These are phyloP conservation scores for Drosophila mayri DNA, from an alignment of 1,140 invertebrate species.

Conservation along the genomic window DNA sequence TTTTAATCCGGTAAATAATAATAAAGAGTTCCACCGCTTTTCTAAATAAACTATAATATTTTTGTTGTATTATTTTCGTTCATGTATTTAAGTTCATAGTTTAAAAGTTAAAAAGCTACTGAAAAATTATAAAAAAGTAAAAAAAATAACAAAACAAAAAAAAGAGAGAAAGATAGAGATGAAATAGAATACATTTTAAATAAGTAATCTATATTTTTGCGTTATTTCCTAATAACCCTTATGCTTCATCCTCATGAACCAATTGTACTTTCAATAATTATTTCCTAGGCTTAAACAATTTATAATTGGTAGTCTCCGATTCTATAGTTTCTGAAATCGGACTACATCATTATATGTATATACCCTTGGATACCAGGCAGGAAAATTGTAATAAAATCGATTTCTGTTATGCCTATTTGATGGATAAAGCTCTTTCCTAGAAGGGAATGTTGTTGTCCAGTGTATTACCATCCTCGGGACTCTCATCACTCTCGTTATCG, in stretches of 20 bases:
- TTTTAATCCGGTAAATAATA: not conserved
- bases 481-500: slow-evolving; percentile 58
- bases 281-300: not conserved
- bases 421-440: not conserved
- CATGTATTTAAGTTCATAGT: not conserved
- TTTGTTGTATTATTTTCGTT: not conserved
- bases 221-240: too few relatives aligned
- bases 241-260: not conserved
- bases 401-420: not conserved
- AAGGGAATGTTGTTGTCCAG: slow-evolving; percentile 61
- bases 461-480: slow-evolving; percentile 42
- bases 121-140: not conserved
- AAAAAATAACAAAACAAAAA: not conserved
- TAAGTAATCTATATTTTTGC: not conserved
- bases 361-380: not conserved
- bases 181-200: too few relatives aligned
- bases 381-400: not conserved
- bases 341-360: not conserved
- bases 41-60: too few relatives aligned
- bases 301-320: not conserved
- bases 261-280: not conserved
- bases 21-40: not conserved
- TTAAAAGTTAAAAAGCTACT: not conserved
- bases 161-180: not conserved
- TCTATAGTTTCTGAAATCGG: not conserved